Base-by-base conservation (phyloP, 53 echinoderm and acorn worm genomes). In the Apostichopus leukothele region DNA sequence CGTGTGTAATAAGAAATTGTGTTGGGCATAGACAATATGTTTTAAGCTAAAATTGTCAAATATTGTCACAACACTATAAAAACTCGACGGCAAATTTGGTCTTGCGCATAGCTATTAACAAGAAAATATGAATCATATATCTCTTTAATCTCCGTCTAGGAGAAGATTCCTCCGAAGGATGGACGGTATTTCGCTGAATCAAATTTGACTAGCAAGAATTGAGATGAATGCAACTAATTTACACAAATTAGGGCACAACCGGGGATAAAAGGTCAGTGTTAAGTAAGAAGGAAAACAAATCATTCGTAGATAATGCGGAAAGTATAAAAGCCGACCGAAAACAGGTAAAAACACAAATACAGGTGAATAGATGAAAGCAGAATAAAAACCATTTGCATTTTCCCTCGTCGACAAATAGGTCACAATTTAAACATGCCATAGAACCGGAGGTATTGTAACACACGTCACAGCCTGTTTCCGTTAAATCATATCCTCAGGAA, bases 191-290 rank as follows among this genome's bases (percentile, higher is more conserved):
- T 59, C 53, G 16, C 9, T 25, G n/a, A 81, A 81, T 81, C 57
- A 22, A 81, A 81, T 51, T 81, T 81, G 81, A 81, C 81, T 12
- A 54, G 71, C 23, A 81, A 81, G 22, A 81, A 81, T 81, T 81
- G 55, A 55, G 81, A 81, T 55, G 7, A 81, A 81, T 81, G n/a
- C 54, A 59, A 54, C 8, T 81, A 81, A 81, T 81, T 81, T 55
- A 23, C 54, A 54, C 18, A 81, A 81, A 81, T 81, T 54, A 81
- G 81, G 59, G 53, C 55, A 81, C 54, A 50, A 16, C 55, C 53
- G 25, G 55, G 55, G 59, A 81, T n/a, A 81, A 81, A 81, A 81
- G 81, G 81, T 81, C 81, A 81, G 21, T 59, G 81, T 54, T 55
- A 81, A 81, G 55, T 22, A 25, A 12, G 81, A 81, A 81, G 19